Evolutionary conservation across 2,888 invertebrate genomes (phyloP), one percentile per base, ranked within the genome.

Genomic region (Neoscelio sp.): DNA sequence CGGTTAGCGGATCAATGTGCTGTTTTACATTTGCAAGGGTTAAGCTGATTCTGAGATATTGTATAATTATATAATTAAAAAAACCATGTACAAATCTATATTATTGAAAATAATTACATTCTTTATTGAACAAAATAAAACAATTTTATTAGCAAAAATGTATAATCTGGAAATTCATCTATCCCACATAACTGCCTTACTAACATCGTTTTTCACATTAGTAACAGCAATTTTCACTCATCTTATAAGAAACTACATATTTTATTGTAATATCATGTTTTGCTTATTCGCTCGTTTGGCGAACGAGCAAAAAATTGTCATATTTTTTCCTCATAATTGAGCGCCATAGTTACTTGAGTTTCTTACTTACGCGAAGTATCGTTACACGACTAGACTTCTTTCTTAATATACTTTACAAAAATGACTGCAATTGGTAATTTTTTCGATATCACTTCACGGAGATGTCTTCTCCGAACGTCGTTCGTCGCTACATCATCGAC

Each of bases 1-100:
- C 46, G 50, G 44, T 50, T 67, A 40, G 12, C 44, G 46, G 35
- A 46, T 35, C 67, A 54, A 44, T 54, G 33, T 23, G 26, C 44
- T 67, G 26, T 50, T 67, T 67, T 67, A 54, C 54, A 54, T 56
- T 44, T 26, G 44, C 35, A 23, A 52, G n/a, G 12, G 18, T 44
- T 67, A 50, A 50, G 10, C 13, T 10, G 15, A 23, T 38, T 26
- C n/a, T n/a, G n/a, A n/a, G n/a, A n/a, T n/a, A n/a, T n/a, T n/a
- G n/a, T n/a, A n/a, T n/a, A n/a, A n/a, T n/a, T n/a, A 23, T 23
- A 23, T 23, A 23, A 23, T 23, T 23, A 4, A 4, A 4, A 4
- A 23, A 23, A 23, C 23, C 3, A 23, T 23, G 3, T 23, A 23
- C 3, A 23, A 23, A 23, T n/a, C n/a, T n/a, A 23, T 23, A 6